Percentiles rank a stretch among this genome's conserved stretches.
phyloP scores from a whole-genome alignment of 2,888 invertebrate species.

The Celastrina argiolus region DNA sequence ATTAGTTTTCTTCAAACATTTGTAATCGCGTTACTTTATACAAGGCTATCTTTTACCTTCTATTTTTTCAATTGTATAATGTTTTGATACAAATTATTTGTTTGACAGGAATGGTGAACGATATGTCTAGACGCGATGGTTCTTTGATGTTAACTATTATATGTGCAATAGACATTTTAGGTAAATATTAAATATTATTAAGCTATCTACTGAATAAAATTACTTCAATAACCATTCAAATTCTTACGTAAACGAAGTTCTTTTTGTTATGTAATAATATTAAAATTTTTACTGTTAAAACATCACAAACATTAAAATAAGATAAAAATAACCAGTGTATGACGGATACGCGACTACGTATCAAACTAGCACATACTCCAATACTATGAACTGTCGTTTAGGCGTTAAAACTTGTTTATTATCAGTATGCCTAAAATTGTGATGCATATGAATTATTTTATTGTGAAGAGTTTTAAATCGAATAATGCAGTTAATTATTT shows the following conservation, averaged over 20 bases:
- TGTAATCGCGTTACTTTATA: slow-evolving; percentile 11
- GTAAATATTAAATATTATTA: background rate
- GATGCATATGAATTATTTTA: slow-evolving; percentile 30
- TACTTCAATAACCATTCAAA: background rate
- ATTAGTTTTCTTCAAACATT: background rate
- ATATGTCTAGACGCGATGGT: background rate
- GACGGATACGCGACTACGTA: background rate
- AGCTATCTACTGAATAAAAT: background rate
- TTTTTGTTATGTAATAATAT: too few species aligned
- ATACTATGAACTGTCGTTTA: background rate
- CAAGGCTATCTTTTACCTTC: background rate
- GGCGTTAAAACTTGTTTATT: background rate
- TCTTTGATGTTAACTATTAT: background rate
- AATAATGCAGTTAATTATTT: slow-evolving; percentile 7
- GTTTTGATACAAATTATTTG: background rate
- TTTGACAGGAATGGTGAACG: background rate
- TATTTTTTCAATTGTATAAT: background rate
- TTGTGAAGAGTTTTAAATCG: slow-evolving; percentile 12
- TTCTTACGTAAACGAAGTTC: too few species aligned
- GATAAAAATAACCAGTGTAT: background rate
- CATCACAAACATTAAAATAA: background rate
- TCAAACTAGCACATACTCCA: background rate
- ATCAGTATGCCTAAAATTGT: slow-evolving; percentile 16
- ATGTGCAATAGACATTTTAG: background rate
- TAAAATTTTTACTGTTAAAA: background rate